These are phyloP conservation scores for Sylvilagus floridanus DNA, from an alignment of 2,797 vertebrate species.

Conservation along the genomic window DNA sequence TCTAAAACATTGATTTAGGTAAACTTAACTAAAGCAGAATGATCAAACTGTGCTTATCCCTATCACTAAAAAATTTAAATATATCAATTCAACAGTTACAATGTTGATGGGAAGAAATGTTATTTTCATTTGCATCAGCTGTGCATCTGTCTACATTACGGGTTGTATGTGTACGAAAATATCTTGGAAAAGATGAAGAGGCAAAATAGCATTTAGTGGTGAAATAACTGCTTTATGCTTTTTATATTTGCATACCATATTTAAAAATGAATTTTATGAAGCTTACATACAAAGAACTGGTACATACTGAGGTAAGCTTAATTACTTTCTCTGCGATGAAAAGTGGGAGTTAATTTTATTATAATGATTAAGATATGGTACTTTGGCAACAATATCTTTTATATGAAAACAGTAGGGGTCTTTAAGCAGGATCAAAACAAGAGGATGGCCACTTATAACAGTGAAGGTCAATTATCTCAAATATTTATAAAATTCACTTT, in stretches of 20 bases:
- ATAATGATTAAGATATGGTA: not conserved
- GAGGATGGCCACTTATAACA: constrained; percentile 5
- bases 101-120: not conserved
- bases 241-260: constrained; percentile 71
- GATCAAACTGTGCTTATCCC: not conserved
- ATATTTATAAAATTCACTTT: constrained; percentile 72
- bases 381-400: constrained; percentile 55
- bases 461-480: constrained; percentile 66
- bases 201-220: constrained; percentile 30
- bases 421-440: not conserved
- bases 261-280: constrained; percentile 77
- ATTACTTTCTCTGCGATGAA: constrained; percentile 61
- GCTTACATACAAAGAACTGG: constrained; percentile 57
- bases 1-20: not conserved
- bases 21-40: not conserved
- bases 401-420: not conserved
- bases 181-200: constrained; percentile 41
- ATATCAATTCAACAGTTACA: not conserved
- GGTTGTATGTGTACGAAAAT: constrained; percentile 38
- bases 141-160: constrained; percentile 64
- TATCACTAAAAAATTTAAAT: not conserved
- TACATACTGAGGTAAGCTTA: constrained; percentile 60
- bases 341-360: constrained; percentile 57
- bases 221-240: constrained; percentile 56
- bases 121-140: constrained; percentile 64